Base-by-base conservation (phyloP, 2,888 invertebrate genomes). In the Leptodirus hochenwartii region DNA sequence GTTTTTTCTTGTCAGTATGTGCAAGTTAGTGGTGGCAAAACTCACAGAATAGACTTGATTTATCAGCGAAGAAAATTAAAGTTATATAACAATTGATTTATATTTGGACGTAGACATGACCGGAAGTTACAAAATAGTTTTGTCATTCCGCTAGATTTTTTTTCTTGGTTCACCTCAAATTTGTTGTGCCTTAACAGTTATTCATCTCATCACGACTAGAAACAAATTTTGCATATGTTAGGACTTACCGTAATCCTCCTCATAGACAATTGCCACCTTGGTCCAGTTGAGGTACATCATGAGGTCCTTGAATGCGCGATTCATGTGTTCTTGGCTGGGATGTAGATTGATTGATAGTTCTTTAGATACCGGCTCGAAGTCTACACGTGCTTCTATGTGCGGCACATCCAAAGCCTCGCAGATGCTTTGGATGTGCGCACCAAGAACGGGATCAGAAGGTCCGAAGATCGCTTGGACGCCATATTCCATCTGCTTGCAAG, bases 381-480 rank as follows among this genome's bases (percentile, higher is more conserved):
- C 74, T 37, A 75, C 61, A 23, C 75, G 58, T 2, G 75, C 75
- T 44, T 87, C 81, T 28, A 93, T 61, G 48, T 91, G 87, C 0
- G 91, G 91, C n/a, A 87, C 73, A 50, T 87, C 82, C 30, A 90
- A 59, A 0, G 87, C 75, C 41, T 80, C 79, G 50, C 88, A 85
- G 50, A 91, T 79, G 25, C 85, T 84, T 49, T 82, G 80, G 27
- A 91, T 71, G 41, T 90, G 85, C 0, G 75, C 66, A 0, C 84
- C 79, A 8, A 88, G 59, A 22, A 79, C 59, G 2, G 81, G 75
- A 42, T 88, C 85, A 9, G 81, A 75, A 5, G 85, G 84, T 5
- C 90, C 90, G 51, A 88, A 84, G 43, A 88, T 66, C 4, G 81
- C 85, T 38, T 85, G 78, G 0, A 87, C 79, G 1, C 91, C 90